Conservation (phyloP, 2,888 invertebrate species). For the Blastobasis adustella region DNA sequence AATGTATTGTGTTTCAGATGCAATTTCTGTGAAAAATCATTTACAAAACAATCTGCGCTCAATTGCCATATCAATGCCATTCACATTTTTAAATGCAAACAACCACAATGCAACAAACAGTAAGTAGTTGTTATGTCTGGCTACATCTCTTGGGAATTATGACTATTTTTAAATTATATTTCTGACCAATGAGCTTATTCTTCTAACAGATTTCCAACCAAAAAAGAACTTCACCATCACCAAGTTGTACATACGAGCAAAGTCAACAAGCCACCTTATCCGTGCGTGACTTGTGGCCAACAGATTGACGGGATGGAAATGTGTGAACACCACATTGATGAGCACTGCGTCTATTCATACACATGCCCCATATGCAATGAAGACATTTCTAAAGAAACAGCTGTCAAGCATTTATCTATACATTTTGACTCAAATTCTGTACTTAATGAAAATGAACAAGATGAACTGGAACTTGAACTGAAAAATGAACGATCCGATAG, state of each 20-base stretch:
- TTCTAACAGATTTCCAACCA: constrained; percentile 43
- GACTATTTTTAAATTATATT: not conserved
- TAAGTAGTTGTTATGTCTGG: constrained; percentile 27
- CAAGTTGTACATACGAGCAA: constrained; percentile 44
- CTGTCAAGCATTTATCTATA: constrained; percentile 42
- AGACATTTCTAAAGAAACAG: constrained; percentile 29
- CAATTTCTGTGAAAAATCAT: constrained; percentile 42
- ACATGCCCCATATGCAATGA: constrained; percentile 55
- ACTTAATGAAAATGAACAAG: not conserved
- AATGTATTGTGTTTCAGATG: constrained; percentile 41
- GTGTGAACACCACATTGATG: constrained; percentile 50
- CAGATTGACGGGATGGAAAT: constrained; percentile 36
- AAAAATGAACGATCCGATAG: constrained; percentile 20
- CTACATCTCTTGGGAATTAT: not conserved
- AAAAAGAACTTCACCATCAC: constrained; percentile 49
- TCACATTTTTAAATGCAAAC: constrained; percentile 43
- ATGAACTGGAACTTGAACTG: constrained; percentile 8
- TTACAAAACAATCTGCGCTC: constrained; percentile 44
- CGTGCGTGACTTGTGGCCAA: constrained; percentile 42
- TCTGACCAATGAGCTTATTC: not conserved
- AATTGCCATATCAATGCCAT: constrained; percentile 40
- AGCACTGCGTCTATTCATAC: constrained; percentile 43
- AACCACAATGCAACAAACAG: constrained; percentile 42
- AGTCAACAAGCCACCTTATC: constrained; percentile 40
- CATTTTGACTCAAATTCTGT: constrained; percentile 41